phyloP scores from a whole-genome alignment of 2,888 invertebrate genomes.

The Caenorhabditis angaria region DNA sequence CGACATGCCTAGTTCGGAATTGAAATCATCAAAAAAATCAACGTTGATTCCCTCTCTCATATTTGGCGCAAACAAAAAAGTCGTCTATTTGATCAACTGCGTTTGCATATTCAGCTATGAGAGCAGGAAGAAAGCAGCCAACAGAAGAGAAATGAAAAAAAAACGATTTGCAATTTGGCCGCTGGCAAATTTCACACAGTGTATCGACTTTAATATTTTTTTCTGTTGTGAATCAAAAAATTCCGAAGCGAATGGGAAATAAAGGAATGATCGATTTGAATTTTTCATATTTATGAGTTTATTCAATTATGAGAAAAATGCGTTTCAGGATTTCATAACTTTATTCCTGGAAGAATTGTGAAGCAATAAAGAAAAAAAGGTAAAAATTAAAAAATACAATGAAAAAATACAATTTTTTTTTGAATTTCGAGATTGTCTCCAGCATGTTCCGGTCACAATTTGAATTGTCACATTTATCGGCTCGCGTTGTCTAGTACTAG shows the following conservation, averaged over 20 bases:
- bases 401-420: too few species aligned
- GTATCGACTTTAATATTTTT: neutral
- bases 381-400: too few species aligned
- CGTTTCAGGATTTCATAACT: too few species aligned
- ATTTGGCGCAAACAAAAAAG: constrained; percentile 30
- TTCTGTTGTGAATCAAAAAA: neutral
- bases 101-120: constrained; percentile 31
- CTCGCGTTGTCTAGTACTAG: too few species aligned
- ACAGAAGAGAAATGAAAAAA: constrained; percentile 13
- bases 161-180: constrained; percentile 13
- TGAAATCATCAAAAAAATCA: constrained; percentile 45
- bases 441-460: too few species aligned
- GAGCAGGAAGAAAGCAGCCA: neutral
- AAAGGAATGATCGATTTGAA: neutral
- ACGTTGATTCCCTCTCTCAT: constrained; percentile 18
- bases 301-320: too few species aligned
- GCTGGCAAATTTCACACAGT: constrained; percentile 7
- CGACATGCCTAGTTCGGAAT: constrained; percentile 40
- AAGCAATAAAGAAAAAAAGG: too few species aligned
- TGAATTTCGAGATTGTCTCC: too few species aligned
- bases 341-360: too few species aligned
- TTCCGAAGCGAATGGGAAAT: neutral
- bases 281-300: too few species aligned
- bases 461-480: too few species aligned
- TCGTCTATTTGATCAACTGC: constrained; percentile 45